A percentile compares a stretch with the other conserved stretches of the same genome.
Conservation (phyloP, 2,113 vertebrate genomes). For the Hiodon tergisus region DNA sequence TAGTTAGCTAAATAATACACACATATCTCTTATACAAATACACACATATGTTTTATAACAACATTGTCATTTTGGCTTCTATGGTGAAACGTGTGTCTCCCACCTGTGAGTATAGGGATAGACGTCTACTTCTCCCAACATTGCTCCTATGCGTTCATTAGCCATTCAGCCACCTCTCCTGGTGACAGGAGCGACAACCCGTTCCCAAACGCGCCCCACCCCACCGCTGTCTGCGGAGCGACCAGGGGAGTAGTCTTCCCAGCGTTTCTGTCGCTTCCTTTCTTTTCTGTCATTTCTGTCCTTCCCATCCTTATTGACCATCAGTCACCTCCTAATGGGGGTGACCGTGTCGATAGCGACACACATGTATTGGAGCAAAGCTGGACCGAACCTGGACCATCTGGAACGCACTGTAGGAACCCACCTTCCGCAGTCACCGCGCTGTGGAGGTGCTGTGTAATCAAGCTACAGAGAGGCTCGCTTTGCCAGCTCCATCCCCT, state of each 20-base stretch:
- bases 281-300: not conserved
- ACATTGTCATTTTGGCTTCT: too few species aligned
- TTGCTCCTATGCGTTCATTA: too few species aligned
- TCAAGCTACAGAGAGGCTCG: not conserved
- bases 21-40: too few species aligned
- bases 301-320: not conserved
- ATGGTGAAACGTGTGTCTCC: too few species aligned
- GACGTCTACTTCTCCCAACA: too few species aligned
- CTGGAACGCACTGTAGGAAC: conserved; percentile 11
- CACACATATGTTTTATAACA: too few species aligned
- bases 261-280: not conserved
- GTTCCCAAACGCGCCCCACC: too few species aligned
- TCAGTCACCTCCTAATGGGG: not conserved
- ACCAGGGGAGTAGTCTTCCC: not conserved
- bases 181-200: too few species aligned
- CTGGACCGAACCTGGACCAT: conserved; percentile 5
- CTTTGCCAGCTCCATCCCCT: not conserved
- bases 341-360: conserved; percentile 9
- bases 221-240: too few species aligned
- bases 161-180: too few species aligned
- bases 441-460: not conserved
- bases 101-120: too few species aligned
- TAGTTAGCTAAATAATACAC: too few species aligned
- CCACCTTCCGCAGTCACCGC: not conserved
- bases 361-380: conserved; percentile 14